Base-by-base conservation (phyloP, 1,140 invertebrate genomes). In the Drosophila sproati region DNA sequence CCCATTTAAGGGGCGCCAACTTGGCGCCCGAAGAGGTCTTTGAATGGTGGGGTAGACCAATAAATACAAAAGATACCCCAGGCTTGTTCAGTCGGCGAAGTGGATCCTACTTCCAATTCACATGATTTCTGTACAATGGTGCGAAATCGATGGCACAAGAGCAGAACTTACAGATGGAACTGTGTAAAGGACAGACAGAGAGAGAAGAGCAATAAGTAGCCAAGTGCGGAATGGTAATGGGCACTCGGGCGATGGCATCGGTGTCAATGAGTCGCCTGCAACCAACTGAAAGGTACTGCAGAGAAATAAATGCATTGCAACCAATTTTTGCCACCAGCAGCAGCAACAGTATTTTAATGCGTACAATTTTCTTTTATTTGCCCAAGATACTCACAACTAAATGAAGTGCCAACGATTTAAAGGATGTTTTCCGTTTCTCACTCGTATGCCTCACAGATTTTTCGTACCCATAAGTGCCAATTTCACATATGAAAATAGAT, bases 1-100 rank as follows among this genome's bases (percentile, higher is more conserved):
- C 82, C 82, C 79, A 86, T 87, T 86, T 85, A 57, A 39, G 7
- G 28, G 56, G 55, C 50, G 41, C 35, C 55, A 60, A 68, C 37
- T 59, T 57, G 51, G 28, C 7, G 35, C 35, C 50, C 70, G 61
- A 56, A 39, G 47, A 41, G 39, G 45, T 41, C 39, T 7, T 41
- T 41, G 39, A 41, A 41, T 41, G 6, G 7, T 28, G 10, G n/a
- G 8, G 39, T 28, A 61, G 39, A 35, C 50, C 51, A 45, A 3
- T 43, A 62, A 37, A 64, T 54, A 45, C 48, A 64, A 64, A 34
- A 56, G 37, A 64, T 37, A 52, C 34, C 35, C 29, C 29, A 31
- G 10, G 55, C 35, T 37, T 20, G 54, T 56, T 56, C 56, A 45
- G 56, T 43, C 35, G 34, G 64, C 20, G 8, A 43, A 60, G 32